Conservation (phyloP, 1,140 invertebrate genomes). For the Paralvinella palmiformis region DNA sequence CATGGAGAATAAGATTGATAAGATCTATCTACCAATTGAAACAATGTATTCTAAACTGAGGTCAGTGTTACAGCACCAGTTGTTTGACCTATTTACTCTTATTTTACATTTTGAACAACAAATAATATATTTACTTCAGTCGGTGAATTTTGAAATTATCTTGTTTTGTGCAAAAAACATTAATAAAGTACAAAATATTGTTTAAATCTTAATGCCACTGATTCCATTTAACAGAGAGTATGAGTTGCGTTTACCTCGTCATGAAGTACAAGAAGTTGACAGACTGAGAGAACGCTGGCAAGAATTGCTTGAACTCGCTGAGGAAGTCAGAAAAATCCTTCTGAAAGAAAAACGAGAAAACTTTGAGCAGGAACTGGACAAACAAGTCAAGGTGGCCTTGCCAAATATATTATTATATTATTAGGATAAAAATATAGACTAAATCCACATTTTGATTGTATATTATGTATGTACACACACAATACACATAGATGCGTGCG, state of each 20-base stretch:
- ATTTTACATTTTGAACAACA: no score
- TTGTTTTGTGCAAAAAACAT: no score
- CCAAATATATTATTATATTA: no score
- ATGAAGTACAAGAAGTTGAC: slow-evolving; percentile 47
- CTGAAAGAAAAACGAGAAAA: slow-evolving; percentile 45
- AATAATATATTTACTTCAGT: no score
- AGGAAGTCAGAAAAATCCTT: slow-evolving; percentile 40
- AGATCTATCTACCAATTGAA: slow-evolving; percentile 51
- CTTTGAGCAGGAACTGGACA: slow-evolving; percentile 51
- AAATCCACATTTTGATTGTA: no score
- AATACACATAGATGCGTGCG: no score
- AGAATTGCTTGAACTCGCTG: slow-evolving; percentile 43
- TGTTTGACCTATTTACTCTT: no score
- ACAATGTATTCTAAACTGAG: slow-evolving; percentile 47
- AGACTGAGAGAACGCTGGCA: slow-evolving; percentile 44
- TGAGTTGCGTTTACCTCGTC: slow-evolving; percentile 40
- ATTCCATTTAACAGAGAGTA: slow-evolving; percentile 45
- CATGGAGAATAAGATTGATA: slow-evolving; percentile 51
- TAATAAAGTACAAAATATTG: no score
- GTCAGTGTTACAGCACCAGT: slow-evolving; percentile 25
- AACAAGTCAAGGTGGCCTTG: slow-evolving; percentile 48
- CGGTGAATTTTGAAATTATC: no score
- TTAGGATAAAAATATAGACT: no score
- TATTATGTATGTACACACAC: neutral
- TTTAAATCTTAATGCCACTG: no score